Base-by-base conservation (phyloP, 1,140 invertebrate genomes). In the Cydia splendana region DNA sequence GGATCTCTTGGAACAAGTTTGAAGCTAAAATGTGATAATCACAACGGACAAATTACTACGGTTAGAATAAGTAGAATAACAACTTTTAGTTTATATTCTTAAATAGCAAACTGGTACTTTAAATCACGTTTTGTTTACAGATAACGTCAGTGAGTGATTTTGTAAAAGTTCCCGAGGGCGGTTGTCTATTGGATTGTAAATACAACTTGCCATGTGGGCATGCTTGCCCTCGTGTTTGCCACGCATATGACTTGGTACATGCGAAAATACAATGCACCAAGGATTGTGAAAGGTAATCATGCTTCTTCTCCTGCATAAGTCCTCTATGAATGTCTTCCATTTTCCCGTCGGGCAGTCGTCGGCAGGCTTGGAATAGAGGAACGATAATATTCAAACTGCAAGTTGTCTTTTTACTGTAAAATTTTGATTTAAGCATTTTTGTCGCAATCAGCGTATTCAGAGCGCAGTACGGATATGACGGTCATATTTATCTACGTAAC, bases 201-300 rank as follows among this genome's bases (percentile, higher is more conserved):
- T 84, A 74, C 6, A 77, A 80, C 20, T 79, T 94, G 30, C 67
- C 57, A 1, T 96, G 95, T 83, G 93, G 93, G 4, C 95, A 96
- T 82, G 76, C 75, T 20, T 96, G 95, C 83, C 89, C 91, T 24
- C 91, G 89, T 30, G 76, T 94, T 6, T 95, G 95, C 75, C 94
- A 95, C 78, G 85, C 91, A 4, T 88, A 90, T 48, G 92, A 94
- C 78, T 77, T 85, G 6, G 85, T 92, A 3, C 95, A 96, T 80
- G 30, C 65, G 2, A 30, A 77, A 3, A 87, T 87, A 28, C 88
- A 85, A 77, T 95, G 95, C 79, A 78, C 75, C 80, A 88, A 81
- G 77, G 87, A 75, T 92, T 91, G 89, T 77, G 89, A 91, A 84
- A 88, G 87, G 91, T 89, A 65, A 28, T 51, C 30, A 9, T 5